A percentile compares a stretch with the other conserved stretches of the same genome.
phyloP scores from a whole-genome alignment of 2,888 invertebrate species.

The Cantharis nigra region DNA sequence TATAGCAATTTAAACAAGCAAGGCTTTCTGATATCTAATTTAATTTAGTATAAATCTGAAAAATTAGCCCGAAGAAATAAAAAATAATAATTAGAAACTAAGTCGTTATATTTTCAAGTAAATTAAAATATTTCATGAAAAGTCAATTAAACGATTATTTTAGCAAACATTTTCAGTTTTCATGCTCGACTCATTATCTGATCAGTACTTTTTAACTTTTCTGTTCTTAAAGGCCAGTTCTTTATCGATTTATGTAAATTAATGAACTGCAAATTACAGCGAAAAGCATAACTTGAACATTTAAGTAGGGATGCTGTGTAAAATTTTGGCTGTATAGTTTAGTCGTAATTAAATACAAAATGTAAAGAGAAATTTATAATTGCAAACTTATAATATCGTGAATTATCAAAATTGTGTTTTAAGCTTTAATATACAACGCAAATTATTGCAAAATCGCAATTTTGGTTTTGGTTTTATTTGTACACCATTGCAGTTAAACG shows the following conservation, averaged over 20 bases:
- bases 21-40: no score
- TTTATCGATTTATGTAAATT: constrained; percentile 24
- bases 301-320: constrained; percentile 8
- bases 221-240: not conserved
- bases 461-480: not conserved
- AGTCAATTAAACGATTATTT: constrained; percentile 5
- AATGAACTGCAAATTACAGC: constrained; percentile 23
- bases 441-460: not conserved
- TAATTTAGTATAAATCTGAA: not conserved
- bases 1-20: not conserved
- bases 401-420: constrained; percentile 2
- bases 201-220: constrained; percentile 13
- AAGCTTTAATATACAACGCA: not conserved
- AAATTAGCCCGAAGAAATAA: not conserved
- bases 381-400: not conserved
- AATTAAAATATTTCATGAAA: not conserved
- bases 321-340: constrained; percentile 4
- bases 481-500: not conserved
- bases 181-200: constrained; percentile 9
- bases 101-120: not conserved
- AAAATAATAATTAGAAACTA: not conserved
- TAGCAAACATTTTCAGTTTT: constrained; percentile 11
- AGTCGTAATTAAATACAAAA: constrained; percentile 4
- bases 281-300: constrained; percentile 22
- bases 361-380: constrained; percentile 5